Evolutionary conservation across 1,140 invertebrate species (phyloP), one percentile per base, ranked within the genome.

Genomic region (Capitella teleta): DNA sequence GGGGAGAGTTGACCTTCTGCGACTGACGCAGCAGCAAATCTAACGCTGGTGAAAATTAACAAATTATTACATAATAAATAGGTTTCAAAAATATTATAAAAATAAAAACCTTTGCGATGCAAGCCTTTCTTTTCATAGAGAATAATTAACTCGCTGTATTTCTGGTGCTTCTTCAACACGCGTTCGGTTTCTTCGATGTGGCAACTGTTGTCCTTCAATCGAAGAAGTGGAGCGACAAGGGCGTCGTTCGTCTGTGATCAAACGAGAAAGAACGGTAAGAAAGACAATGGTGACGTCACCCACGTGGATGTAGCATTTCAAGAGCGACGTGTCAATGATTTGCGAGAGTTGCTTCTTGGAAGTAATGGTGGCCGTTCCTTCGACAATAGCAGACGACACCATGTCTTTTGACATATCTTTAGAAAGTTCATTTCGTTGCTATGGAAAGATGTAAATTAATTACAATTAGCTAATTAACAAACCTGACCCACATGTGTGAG

Each of bases 271-370:
- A 40, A 52, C 25, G 28, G 46, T 19, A 28, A 50, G 43, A 51
- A 42, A 14, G 5, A 34, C 16, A 47, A 32, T 21, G 6, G 8
- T 26, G 18, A 5, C 36, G 6, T 28, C 1, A 38, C 44, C 60
- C 72, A 87, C 86, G 78, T 89, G 83, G 43, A 97, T 76, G 74
- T 96, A 98, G 70, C 92, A 96, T 68, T 97, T 97, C 0, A 98
- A 74, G 38, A 98, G 70, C 1, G 92, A 95, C 3, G 92, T 97
- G 66, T 97, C 94, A 54, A 97, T 93, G 36, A 96, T 88, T 72
- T 93, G 89, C 19, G 92, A 67, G 28, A 94, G 75, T 55, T 91
- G 71, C 47, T 66, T 67, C 47, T 72, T 74, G 4, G 76, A 72
- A 37, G 66, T 68, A 14, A 76, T 66, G 5, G 69, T 70, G 19